Base-by-base conservation (phyloP, 2,797 vertebrate genomes). In the Molossus molossus region DNA sequence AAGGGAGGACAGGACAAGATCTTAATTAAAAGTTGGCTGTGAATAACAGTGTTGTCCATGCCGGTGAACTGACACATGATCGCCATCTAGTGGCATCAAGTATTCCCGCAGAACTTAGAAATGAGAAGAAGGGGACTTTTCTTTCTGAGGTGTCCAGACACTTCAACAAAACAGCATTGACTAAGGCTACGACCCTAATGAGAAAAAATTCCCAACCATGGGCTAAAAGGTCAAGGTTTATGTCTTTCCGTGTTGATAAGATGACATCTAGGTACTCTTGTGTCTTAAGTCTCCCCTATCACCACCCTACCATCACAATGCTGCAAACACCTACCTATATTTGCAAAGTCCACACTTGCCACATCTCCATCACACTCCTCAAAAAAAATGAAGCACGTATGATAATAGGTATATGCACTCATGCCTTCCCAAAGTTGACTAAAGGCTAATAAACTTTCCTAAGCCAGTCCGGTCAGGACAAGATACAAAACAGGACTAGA, bases 61-160 rank as follows among this genome's bases (percentile, higher is more conserved):
- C 17, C 1, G 3, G 55, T 0, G 12, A 86, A 27, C 45, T 90
- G 87, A 76, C 91, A 55, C 67, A 23, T 27, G 5, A 23, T 85
- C 50, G 80, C 87, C 97, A 95, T 58, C 97, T 97, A 85, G 76
- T 69, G 96, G 90, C 84, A 18, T 12, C 4, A 58, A 76, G 5
- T 37, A 62, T 95, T 91, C 37, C 21, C 73, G 67, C 72, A 73
- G 67, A 50, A 57, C 27, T 83, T 75, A n/a, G 12, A 55, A 15
- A 70, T 4, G 14, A 29, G 40, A 60, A 25, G 20, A 62, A 85
- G 58, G 3, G 0, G 27, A 64, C 37, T 91, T 73, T 55, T 48
- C 25, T 95, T 48, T 57, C 64, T 20, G 67, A 60, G 50, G 18
- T n/a, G 45, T 81, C 25, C 45, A 55, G 21, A 50, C 6, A 70